phyloP scores from a whole-genome alignment of 2,797 vertebrate genomes.

The Danio aesculapii region DNA sequence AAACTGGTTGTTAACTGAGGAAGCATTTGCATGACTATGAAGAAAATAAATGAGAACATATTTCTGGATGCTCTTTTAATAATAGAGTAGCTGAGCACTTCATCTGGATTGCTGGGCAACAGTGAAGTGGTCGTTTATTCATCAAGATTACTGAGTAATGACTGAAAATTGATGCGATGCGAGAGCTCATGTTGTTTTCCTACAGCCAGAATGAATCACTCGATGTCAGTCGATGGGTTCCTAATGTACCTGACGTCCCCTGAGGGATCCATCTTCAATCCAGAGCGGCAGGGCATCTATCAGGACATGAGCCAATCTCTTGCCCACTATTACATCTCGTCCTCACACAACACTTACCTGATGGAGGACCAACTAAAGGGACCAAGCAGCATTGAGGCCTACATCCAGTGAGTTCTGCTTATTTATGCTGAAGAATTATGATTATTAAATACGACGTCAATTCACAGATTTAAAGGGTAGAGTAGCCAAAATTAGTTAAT shows the following conservation, averaged over 20 bases:
- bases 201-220: conserved; percentile 83
- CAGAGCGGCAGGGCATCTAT: conserved; percentile 73
- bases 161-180: conserved; percentile 14
- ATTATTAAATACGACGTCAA: too few species aligned
- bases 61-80: conserved; percentile 5
- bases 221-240: conserved; percentile 91
- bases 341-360: conserved; percentile 98
- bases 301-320: conserved; percentile 95
- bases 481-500: too few species aligned
- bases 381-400: conserved; percentile 94
- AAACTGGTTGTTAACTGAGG: background rate
- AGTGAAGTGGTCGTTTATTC: conserved; percentile 34
- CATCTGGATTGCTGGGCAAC: background rate
- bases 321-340: conserved; percentile 95
- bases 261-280: conserved; percentile 90
- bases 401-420: conserved; percentile 85
- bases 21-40: background rate
- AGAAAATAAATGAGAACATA: background rate
- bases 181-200: conserved; percentile 23
- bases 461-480: too few species aligned
- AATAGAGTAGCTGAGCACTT: conserved; percentile 1
- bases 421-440: background rate
- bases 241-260: conserved; percentile 90
- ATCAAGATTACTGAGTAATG: background rate
- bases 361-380: conserved; percentile 94